Base-by-base conservation (phyloP, 2,113 vertebrate genomes). In the Gulo gulo region DNA sequence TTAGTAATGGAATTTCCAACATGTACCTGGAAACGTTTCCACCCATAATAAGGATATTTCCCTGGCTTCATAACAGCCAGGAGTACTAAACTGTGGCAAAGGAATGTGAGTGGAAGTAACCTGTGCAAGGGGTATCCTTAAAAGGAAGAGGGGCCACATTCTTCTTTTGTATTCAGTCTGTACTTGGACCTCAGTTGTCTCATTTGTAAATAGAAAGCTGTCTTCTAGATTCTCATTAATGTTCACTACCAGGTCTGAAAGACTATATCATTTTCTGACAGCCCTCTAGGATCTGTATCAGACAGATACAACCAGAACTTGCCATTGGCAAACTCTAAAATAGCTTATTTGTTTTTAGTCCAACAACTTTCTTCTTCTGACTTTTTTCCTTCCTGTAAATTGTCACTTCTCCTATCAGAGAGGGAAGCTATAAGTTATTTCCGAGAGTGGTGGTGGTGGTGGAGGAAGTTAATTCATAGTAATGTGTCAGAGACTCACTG, bases 111-210 rank as follows among this genome's bases (percentile, higher is more conserved):
- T 92, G 18, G 1, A 85, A 91, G 4, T 21, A 36, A 55, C 23
- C 14, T 6, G 14, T 57, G 1, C 2, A 69, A 42, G 7, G 5
- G 21, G 2, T 39, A 42, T n/a, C 4, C 21, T 50, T 79, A 88
- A n/a, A 74, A 34, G 16, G 3, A 78, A 15, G 11, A 57, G 20
- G 1, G 7, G 4, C 12, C 4, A 15, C 0, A 15, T 3, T 4
- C 2, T 79, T 69, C 23, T 21, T 42, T 39, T 34, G n/a, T 65
- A 36, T 59, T 76, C n/a, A n/a, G 10, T 65, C 11, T 39, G 0
- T 47, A 81, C 3, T n/a, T 0, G 73, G 26, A 52, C 9, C 11
- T 78, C 47, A 39, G 7, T 57, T 80, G 69, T 73, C 11, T 73
- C 14, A 24, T 94, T 82, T 83, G 0, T 86, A 55, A 88, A 47